phyloP scores from a whole-genome alignment of 1,140 invertebrate species.

The Aphidius gifuensis region DNA sequence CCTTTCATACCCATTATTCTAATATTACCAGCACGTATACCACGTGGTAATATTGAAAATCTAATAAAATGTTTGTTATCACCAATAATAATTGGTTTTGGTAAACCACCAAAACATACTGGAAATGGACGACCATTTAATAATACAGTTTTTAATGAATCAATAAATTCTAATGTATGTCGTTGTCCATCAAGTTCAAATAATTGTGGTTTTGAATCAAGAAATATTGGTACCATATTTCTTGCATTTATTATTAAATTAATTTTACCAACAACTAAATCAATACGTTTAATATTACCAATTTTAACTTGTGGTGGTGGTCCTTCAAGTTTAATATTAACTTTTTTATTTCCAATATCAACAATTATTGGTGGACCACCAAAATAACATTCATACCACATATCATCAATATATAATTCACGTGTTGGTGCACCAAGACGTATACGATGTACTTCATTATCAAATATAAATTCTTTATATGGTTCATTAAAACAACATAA shows the following conservation, averaged over 20 bases:
- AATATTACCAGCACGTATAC: slow-evolving; percentile 67
- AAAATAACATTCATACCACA: slow-evolving; percentile 86
- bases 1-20: slow-evolving; percentile 68
- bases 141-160: slow-evolving; percentile 71
- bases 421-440: slow-evolving; percentile 87
- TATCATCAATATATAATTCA: slow-evolving; percentile 85
- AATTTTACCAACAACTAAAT: slow-evolving; percentile 79
- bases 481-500: slow-evolving; percentile 68
- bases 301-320: slow-evolving; percentile 84
- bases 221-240: slow-evolving; percentile 73
- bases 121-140: slow-evolving; percentile 78
- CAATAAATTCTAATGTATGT: slow-evolving; percentile 76
- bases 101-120: slow-evolving; percentile 87
- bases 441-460: slow-evolving; percentile 71
- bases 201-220: slow-evolving; percentile 83
- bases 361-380: slow-evolving; percentile 83
- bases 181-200: slow-evolving; percentile 72
- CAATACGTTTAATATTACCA: slow-evolving; percentile 65
- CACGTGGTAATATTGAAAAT: slow-evolving; percentile 75
- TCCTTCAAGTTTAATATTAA: slow-evolving; percentile 77
- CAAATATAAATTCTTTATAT: slow-evolving; percentile 70
- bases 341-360: slow-evolving; percentile 74
- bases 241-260: slow-evolving; percentile 79
- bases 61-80: slow-evolving; percentile 80
- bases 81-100: slow-evolving; percentile 79